Evolutionary conservation across 2,113 vertebrate species (phyloP).

Genomic region (Lamprotornis superbus): DNA sequence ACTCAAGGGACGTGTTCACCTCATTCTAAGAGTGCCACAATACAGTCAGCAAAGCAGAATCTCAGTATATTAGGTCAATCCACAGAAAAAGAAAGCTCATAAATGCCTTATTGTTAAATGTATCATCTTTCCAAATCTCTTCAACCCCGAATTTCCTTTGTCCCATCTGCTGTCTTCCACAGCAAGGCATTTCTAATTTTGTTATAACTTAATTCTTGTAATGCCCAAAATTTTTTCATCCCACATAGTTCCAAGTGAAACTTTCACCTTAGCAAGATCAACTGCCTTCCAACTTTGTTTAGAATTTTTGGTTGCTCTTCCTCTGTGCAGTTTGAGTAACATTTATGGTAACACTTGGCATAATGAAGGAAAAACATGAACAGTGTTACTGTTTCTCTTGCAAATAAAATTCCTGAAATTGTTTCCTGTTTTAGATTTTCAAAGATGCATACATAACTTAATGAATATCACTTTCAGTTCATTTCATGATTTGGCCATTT

Average conservation of each 20-base stretch:
- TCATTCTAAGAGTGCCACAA: not conserved
- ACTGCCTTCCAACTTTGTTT: not conserved
- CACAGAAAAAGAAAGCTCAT: not conserved
- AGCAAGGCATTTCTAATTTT: not conserved
- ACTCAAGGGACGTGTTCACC: not conserved
- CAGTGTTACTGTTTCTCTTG: not conserved
- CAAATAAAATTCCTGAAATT: not conserved
- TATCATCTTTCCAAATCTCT: not conserved
- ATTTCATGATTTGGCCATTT: not conserved
- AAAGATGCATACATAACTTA: not conserved
- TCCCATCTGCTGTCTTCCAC: not conserved
- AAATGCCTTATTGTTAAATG: not conserved
- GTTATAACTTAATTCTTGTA: not conserved
- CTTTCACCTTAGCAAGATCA: not conserved
- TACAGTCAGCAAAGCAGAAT: not conserved
- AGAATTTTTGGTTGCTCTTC: not conserved
- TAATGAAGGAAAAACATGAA: not conserved
- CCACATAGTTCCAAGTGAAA: not conserved
- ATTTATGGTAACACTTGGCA: not conserved
- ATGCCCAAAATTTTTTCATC: not conserved
- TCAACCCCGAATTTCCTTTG: rapidly evolving
- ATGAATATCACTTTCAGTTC: not conserved
- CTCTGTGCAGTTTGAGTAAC: not conserved
- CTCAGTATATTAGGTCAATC: not conserved
- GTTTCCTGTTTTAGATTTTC: not conserved